Evolutionary conservation across 2,888 invertebrate species (phyloP).

Genomic region (Xestia c-nigrum): DNA sequence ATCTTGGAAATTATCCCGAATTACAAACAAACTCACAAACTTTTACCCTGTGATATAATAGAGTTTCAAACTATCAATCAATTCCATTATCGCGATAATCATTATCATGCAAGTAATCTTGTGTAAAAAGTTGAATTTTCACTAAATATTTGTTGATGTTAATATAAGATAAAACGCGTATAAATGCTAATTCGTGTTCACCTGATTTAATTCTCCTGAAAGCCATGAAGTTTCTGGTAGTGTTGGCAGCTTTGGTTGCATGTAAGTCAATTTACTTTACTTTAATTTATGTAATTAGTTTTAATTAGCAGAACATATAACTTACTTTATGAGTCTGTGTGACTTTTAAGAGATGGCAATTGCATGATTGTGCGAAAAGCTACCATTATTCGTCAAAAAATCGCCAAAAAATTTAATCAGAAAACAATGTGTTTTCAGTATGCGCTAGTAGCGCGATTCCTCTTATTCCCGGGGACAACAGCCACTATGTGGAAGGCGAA

Average conservation of each 20-base stretch:
- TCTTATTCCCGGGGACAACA: constrained; percentile 81
- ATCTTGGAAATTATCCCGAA: neutral
- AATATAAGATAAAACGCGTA: constrained; percentile 23
- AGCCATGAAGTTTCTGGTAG: constrained; percentile 48
- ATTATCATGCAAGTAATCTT: constrained; percentile 32
- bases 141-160: constrained; percentile 10
- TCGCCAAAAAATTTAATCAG: too few species aligned
- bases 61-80: constrained; percentile 1
- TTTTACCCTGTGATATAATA: neutral
- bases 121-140: too few species aligned
- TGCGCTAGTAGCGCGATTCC: constrained; percentile 75
- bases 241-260: constrained; percentile 42
- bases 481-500: constrained; percentile 84
- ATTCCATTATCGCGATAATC: constrained; percentile 11
- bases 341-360: too few species aligned
- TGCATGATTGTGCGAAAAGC: too few species aligned
- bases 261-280: constrained; percentile 34
- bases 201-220: constrained; percentile 23
- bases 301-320: too few species aligned
- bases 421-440: constrained; percentile 64
- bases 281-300: too few species aligned
- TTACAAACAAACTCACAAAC: constrained; percentile 10
- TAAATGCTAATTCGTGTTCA: constrained; percentile 32
- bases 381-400: too few species aligned
- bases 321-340: too few species aligned